Evolutionary conservation across 2,797 vertebrate genomes (phyloP), one percentile per base, ranked within the genome.

Genomic region (Eptatretus atami): DNA sequence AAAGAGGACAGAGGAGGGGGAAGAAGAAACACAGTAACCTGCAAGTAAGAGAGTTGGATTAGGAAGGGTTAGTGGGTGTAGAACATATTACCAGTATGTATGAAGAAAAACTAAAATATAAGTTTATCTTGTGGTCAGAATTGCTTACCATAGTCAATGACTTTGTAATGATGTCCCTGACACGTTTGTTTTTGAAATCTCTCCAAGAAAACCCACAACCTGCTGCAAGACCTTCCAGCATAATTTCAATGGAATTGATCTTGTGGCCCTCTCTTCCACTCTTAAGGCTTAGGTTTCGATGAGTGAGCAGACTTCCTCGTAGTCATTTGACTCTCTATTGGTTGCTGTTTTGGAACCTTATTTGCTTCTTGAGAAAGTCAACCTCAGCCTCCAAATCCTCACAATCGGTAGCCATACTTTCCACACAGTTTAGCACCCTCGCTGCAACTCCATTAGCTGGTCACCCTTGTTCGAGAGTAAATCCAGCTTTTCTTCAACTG

Each of bases 161-260:
- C 31, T 44, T 44, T 4, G 31, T 44, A 44, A 81, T 74, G 67
- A 81, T 80, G 68, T 83, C 81, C 71, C 79, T 74, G 68, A 82
- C 74, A 70, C 78, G 78, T 1, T 79, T 84, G 71, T 79, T 79
- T 72, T 73, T 79, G 68, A 83, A 74, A n/a, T 70, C 31, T 81
- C 72, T 52, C 75, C 78, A 67, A 83, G 71, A 67, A 77, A 75
- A 1, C 73, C 73, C 52, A 80, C 67, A 52, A 79, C 76, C 69
- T 77, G 80, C 71, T 80, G 80, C 69, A 80, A n/a, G 66, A 0
- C 77, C 73, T 55, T 75, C 74, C 53, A 84, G 71, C 65, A 76
- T 76, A 68, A 69, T 76, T 69, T 79, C 77, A 63, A 84, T 75
- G 63, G 77, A 74, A 66, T 80, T 75, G 1, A 86, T 74, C 65